phyloP scores from a whole-genome alignment of 1,140 invertebrate genomes.

The Heliconius nattereri region DNA sequence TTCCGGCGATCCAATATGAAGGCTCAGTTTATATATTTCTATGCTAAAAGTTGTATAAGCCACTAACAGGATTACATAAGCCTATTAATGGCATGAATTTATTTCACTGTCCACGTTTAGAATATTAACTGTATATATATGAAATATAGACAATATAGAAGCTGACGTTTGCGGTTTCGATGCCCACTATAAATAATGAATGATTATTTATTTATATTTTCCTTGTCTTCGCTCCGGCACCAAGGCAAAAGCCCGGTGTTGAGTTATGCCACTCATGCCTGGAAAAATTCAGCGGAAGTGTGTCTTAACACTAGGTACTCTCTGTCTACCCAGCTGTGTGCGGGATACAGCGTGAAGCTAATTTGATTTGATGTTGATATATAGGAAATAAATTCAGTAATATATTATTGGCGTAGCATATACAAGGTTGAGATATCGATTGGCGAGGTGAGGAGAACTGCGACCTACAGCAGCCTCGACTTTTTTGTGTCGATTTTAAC shows the following conservation, averaged over 20 bases:
- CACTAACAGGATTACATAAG: conserved; percentile 33
- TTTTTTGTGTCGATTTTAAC: conserved; percentile 10
- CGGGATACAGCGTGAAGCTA: too few relatives aligned
- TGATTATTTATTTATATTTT: too few relatives aligned
- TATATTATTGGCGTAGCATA: conserved; percentile 9
- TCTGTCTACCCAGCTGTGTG: too few relatives aligned
- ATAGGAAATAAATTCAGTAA: neutral
- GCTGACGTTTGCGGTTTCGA: too few relatives aligned
- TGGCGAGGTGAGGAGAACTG: conserved; percentile 7
- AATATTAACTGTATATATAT: neutral
- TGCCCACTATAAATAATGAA: too few relatives aligned
- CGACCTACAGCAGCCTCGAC: conserved; percentile 14
- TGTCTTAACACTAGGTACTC: too few relatives aligned
- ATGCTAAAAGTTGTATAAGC: neutral
- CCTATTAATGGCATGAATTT: conserved; percentile 5
- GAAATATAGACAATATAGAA: too few relatives aligned
- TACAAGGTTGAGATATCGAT: conserved; percentile 20
- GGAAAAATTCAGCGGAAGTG: too few relatives aligned
- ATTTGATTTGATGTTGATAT: neutral
- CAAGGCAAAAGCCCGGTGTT: too few relatives aligned
- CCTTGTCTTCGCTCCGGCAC: too few relatives aligned
- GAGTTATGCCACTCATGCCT: too few relatives aligned
- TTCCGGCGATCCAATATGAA: conserved; percentile 24
- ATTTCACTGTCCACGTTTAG: neutral
- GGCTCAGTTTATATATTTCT: neutral